Evolutionary conservation across 2,113 vertebrate genomes (phyloP).

Genomic region (Scolopax mira): DNA sequence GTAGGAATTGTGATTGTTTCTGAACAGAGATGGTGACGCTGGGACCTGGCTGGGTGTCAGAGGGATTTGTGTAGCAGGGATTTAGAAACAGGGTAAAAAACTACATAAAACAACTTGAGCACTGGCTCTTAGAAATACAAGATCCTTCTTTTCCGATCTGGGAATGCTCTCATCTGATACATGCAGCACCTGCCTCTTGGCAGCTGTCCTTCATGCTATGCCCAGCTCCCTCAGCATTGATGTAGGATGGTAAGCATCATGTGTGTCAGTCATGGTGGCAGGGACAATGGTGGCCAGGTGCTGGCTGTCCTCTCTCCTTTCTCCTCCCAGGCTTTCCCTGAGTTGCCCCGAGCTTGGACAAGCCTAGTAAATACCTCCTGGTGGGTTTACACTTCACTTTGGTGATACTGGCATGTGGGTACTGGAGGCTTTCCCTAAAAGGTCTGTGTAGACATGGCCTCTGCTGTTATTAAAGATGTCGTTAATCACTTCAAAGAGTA

Average conservation of each 20-base stretch:
- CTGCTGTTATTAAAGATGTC: background rate
- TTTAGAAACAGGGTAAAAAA: background rate
- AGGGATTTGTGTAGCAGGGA: background rate
- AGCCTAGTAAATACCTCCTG: background rate
- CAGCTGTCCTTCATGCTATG: fast-evolving
- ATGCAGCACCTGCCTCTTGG: background rate
- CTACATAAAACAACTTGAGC: background rate
- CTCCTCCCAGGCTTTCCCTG: background rate
- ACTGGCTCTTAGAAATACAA: background rate
- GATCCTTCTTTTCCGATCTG: background rate
- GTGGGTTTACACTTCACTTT: background rate
- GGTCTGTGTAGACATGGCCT: background rate
- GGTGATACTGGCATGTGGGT: background rate
- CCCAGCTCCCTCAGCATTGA: fast-evolving
- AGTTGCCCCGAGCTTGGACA: background rate
- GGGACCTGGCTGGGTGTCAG: background rate
- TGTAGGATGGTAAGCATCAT: fast-evolving
- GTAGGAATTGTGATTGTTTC: background rate
- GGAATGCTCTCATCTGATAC: background rate
- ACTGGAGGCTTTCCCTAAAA: background rate
- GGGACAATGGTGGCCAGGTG: background rate
- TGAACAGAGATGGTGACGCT: background rate
- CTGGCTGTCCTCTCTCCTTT: background rate
- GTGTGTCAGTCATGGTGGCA: fast-evolving
- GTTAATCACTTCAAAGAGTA: constrained; percentile 26